Conservation (phyloP, 2,113 vertebrate genomes). For the Pelmatolapia mariae region DNA sequence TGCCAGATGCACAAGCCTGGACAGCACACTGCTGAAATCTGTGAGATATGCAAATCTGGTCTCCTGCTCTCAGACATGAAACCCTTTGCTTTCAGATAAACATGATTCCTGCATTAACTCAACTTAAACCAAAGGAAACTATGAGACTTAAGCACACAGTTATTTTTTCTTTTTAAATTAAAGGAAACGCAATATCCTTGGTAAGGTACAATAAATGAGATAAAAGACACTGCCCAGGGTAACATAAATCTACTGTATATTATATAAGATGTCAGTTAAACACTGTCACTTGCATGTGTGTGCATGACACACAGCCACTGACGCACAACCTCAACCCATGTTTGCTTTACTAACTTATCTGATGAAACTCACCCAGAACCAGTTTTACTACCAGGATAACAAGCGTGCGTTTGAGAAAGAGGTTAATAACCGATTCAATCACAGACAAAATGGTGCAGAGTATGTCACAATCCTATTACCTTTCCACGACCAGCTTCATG, state of each 20-base stretch:
- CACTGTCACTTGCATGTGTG: neutral
- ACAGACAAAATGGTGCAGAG: slow-evolving; percentile 13
- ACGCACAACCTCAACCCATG: neutral
- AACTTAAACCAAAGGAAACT: neutral
- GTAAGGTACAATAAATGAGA: neutral
- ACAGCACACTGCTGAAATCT: neutral
- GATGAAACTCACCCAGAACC: neutral
- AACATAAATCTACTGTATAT: neutral
- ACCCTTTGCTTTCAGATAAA: neutral
- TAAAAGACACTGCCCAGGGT: neutral
- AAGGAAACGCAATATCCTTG: neutral
- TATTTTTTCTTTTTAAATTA: neutral
- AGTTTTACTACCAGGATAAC: neutral
- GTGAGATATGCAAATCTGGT: neutral
- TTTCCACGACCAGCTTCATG: slow-evolving; percentile 1
- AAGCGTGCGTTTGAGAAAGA: neutral
- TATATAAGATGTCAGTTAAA: neutral
- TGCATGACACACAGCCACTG: neutral
- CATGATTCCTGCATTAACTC: neutral
- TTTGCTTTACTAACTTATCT: neutral
- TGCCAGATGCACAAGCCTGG: neutral
- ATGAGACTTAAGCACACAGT: neutral
- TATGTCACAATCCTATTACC: slow-evolving; percentile 31
- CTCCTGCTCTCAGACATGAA: neutral
- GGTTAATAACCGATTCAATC: neutral